Evolutionary conservation across 1,140 invertebrate species (phyloP).

Genomic region (Trachymyrmex septentrionalis): DNA sequence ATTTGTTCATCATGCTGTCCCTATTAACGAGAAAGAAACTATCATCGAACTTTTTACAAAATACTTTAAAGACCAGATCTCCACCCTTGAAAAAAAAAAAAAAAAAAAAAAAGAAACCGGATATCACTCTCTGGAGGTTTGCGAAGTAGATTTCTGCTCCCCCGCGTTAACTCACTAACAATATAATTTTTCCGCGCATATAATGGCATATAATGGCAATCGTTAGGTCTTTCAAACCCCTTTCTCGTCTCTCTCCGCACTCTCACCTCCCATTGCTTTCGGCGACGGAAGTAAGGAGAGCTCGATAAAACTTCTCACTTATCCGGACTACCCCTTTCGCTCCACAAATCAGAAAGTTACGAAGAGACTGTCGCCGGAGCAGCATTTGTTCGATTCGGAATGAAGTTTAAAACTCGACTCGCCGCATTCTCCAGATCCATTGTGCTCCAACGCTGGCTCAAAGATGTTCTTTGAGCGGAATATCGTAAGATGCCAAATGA

Average conservation of each 20-base stretch:
- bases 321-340: conserved; percentile 73
- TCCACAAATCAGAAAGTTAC: conserved; percentile 71
- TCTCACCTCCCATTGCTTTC: conserved; percentile 9
- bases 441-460: conserved; percentile 25
- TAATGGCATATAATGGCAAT: conserved; percentile 70
- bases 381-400: conserved; percentile 72
- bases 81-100: neutral
- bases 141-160: conserved; percentile 37
- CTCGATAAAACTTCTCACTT: conserved; percentile 78
- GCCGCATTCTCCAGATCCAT: conserved; percentile 45
- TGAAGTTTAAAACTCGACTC: conserved; percentile 79
- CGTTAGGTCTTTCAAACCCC: conserved; percentile 53
- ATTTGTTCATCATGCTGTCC: neutral
- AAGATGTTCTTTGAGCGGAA: conserved; percentile 46
- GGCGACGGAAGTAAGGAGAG: conserved; percentile 42
- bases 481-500: conserved; percentile 55
- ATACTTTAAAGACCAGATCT: neutral
- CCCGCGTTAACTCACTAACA: conserved; percentile 54
- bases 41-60: conserved; percentile 11
- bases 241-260: conserved; percentile 48
- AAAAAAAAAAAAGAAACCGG: neutral
- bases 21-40: neutral
- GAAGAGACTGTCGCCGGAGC: conserved; percentile 8
- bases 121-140: neutral
- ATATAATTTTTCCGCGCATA: conserved; percentile 67